Base-by-base conservation (phyloP, 1,140 invertebrate species). In the Solenopsis invicta region DNA sequence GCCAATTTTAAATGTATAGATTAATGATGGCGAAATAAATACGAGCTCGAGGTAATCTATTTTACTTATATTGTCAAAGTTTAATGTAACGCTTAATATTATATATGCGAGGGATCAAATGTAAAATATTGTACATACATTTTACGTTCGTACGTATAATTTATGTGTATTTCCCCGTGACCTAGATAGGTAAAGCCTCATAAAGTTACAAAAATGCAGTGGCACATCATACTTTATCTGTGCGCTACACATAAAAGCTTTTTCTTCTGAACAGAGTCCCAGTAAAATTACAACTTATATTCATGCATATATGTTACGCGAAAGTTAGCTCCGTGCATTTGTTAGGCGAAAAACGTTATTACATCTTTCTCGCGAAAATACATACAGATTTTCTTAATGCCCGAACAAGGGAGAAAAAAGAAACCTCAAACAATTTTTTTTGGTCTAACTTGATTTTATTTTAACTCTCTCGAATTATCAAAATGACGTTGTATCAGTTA, bases 181-280 rank as follows among this genome's bases (percentile, higher is more conserved):
- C 21, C 78, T 9, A 59, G 64, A 71, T 84, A 45, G 4, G 56
- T 62, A 21, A 74, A 75, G 45, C 13, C 64, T 74, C 69, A 41
- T 84, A 75, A 84, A 84, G 45, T 75, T 74, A 74, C 50, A 61
- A 84, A 45, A 84, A 72, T 45, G 41, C 21, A 4, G 10, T 84
- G 54, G 54, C 69, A 56, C 24, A 50, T 84, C 69, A 62, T 75
- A 81, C 66, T 72, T 84, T 62, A 84, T 84, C 69, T 37, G 29
- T 29, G 13, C 10, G 56, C 24, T 84, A 75, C 45, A 37, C 45
- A 72, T 75, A 84, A 84, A 84, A 84, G 80, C 54, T 75, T 84
- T 72, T 75, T 13, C 45, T 29, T 45, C 67, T 48, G 16, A 74
- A 84, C 13, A 48, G 24, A 50, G n/a, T 62, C 9, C n/a, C 54